Evolutionary conservation across 2,797 vertebrate species (phyloP).

Genomic region (Arnoldichthys spilopterus): DNA sequence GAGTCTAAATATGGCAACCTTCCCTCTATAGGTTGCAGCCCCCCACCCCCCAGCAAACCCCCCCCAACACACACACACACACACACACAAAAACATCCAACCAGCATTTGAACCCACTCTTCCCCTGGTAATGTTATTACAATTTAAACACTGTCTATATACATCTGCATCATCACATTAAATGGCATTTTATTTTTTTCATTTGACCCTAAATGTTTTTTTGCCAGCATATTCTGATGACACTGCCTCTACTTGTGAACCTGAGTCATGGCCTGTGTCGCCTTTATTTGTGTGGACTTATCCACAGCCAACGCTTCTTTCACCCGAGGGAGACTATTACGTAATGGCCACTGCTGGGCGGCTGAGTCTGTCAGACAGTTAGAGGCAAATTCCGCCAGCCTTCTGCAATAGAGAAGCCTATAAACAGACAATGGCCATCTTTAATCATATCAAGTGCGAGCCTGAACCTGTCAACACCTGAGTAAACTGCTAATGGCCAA

Average conservation of each 20-base stretch:
- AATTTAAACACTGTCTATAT: neutral
- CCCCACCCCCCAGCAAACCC: no score
- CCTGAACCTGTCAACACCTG: conserved; percentile 6
- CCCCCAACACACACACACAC: no score
- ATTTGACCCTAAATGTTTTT: neutral
- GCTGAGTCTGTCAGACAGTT: conserved; percentile 19
- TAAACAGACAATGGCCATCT: conserved; percentile 38
- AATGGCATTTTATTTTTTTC: neutral
- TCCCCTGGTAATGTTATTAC: no score
- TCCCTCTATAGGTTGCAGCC: no score
- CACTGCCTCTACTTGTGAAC: neutral
- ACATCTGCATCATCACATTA: neutral
- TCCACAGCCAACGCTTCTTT: conserved; percentile 18
- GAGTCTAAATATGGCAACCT: no score
- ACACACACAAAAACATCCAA: no score
- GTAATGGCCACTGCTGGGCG: conserved; percentile 26
- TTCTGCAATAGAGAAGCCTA: conserved; percentile 17
- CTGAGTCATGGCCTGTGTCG: conserved; percentile 9
- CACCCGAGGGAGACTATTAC: conserved; percentile 10
- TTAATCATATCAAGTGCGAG: conserved; percentile 29
- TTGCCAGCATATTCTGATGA: neutral
- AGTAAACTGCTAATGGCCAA: conserved; percentile 13
- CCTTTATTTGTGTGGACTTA: conserved; percentile 17
- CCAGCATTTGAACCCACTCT: neutral
- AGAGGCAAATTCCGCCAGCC: neutral